These are phyloP conservation scores for Oxytorus armatus DNA, from an alignment of 2,888 invertebrate species.

Conservation along the genomic window DNA sequence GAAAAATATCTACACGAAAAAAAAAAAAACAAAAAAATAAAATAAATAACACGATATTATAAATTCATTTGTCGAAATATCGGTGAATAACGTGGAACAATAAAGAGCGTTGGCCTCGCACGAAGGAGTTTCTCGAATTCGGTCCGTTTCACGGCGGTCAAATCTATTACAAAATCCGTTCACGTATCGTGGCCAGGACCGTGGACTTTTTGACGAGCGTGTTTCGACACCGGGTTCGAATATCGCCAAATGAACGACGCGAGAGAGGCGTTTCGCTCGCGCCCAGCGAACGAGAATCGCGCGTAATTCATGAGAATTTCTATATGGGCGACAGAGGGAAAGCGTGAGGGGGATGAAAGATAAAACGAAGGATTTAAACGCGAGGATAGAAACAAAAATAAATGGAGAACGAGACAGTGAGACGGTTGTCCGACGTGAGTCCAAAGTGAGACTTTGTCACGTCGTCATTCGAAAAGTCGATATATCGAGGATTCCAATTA, in stretches of 20 bases:
- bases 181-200: conserved; percentile 35
- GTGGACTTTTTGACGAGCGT: conserved; percentile 61
- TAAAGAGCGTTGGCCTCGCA: neutral
- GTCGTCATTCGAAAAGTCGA: conserved; percentile 14
- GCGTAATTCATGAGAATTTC: conserved; percentile 61
- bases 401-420: conserved; percentile 13
- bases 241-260: conserved; percentile 30
- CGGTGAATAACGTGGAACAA: neutral
- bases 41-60: neutral
- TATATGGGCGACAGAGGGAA: neutral
- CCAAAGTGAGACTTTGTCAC: conserved; percentile 29
- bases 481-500: neutral
- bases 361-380: conserved; percentile 33
- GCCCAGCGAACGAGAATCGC: conserved; percentile 38
- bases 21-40: no score
- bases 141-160: conserved; percentile 1
- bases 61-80: neutral
- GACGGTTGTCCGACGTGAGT: neutral
- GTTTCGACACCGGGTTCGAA: conserved; percentile 13
- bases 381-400: conserved; percentile 2
- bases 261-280: conserved; percentile 19
- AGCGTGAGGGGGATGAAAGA: neutral
- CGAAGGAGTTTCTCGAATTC: no score
- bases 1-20: neutral
- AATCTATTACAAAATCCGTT: conserved; percentile 44